phyloP scores from a whole-genome alignment of 2,113 vertebrate genomes.

The Sardina pilchardus region DNA sequence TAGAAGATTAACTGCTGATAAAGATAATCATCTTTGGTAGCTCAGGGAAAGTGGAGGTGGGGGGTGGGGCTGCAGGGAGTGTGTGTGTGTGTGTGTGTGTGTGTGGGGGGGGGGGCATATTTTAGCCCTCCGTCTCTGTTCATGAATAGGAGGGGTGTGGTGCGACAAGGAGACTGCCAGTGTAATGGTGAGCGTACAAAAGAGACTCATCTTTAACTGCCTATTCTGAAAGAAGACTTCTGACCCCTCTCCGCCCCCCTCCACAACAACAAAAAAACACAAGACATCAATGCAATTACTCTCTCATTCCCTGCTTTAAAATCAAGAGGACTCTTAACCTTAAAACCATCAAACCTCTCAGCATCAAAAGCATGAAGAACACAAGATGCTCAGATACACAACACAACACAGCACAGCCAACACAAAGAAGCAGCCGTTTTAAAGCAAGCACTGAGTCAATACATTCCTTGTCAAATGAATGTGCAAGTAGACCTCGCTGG shows the following conservation, averaged over 20 bases:
- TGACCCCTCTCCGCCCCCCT: background rate
- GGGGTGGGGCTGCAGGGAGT: conserved; percentile 40
- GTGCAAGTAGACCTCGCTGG: background rate
- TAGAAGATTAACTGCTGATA: conserved; percentile 77
- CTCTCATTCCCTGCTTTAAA: background rate
- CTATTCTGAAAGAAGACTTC: background rate
- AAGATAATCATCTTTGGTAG: conserved; percentile 47
- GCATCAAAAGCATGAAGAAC: background rate
- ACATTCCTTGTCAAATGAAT: conserved; percentile 37
- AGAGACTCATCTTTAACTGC: background rate
- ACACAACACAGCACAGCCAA: background rate
- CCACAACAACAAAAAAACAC: background rate
- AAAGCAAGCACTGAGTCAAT: background rate
- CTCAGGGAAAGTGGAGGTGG: conserved; percentile 68
- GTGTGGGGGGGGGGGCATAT: background rate
- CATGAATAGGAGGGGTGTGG: background rate
- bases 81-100: background rate
- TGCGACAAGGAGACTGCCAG: background rate
- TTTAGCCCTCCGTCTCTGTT: background rate
- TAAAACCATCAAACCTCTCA: background rate
- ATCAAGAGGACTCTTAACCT: background rate
- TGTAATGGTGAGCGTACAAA: background rate
- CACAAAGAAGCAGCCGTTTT: background rate
- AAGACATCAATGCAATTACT: background rate
- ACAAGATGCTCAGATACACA: background rate